Percentiles rank a stretch among this genome's conserved stretches.
Evolutionary conservation across 1,140 invertebrate genomes (phyloP).

Genomic region (Chelonus insularis): DNA sequence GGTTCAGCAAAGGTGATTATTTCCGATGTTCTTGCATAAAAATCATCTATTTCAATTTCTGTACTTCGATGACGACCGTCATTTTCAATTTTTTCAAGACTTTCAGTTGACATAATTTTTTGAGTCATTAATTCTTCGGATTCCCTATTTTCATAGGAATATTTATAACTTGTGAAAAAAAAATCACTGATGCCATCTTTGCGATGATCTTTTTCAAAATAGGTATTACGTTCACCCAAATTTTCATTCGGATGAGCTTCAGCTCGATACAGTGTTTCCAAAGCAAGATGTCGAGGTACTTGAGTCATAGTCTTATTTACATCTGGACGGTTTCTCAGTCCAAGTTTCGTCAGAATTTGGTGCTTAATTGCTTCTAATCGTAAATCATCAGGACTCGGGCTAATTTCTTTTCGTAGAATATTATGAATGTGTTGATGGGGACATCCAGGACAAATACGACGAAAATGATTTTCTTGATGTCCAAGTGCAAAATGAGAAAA

Average conservation of each 20-base stretch:
- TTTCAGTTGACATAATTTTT: constrained; percentile 32
- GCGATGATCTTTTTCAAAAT: constrained; percentile 31
- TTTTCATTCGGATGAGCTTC: constrained; percentile 54
- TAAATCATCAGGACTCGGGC: constrained; percentile 60
- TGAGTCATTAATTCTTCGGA: constrained; percentile 28
- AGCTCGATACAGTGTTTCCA: constrained; percentile 71
- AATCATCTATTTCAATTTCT: constrained; percentile 67
- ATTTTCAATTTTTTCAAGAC: constrained; percentile 39
- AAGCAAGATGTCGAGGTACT: constrained; percentile 67
- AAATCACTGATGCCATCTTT: constrained; percentile 41
- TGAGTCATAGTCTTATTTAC: constrained; percentile 66
- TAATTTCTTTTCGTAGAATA: constrained; percentile 35
- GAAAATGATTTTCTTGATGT: constrained; percentile 41
- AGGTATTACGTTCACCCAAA: constrained; percentile 22
- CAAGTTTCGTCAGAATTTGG: constrained; percentile 76
- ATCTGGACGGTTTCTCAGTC: constrained; percentile 70
- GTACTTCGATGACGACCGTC: constrained; percentile 37
- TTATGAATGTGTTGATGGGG: constrained; percentile 50
- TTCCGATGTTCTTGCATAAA: constrained; percentile 77
- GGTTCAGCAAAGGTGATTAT: constrained; percentile 81
- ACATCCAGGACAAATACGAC: constrained; percentile 54
- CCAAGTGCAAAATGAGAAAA: constrained; percentile 26
- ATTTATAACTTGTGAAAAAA: constrained; percentile 46
- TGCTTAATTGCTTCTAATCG: constrained; percentile 76
- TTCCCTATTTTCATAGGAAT: constrained; percentile 50